phyloP scores from a whole-genome alignment of 2,797 vertebrate genomes.

The Ambastaia sidthimunki region DNA sequence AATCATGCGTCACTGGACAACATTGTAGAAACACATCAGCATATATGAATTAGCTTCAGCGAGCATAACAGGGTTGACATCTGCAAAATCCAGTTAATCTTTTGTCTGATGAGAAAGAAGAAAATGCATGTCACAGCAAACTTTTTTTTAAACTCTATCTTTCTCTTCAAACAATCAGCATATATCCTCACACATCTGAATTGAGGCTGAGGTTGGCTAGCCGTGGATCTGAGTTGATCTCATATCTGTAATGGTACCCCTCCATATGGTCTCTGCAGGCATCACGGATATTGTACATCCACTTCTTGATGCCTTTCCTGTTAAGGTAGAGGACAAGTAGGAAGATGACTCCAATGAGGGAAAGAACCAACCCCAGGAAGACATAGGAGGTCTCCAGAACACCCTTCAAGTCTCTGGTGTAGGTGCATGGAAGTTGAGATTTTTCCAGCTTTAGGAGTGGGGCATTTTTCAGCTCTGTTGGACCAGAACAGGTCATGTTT shows the following conservation, averaged over 20 bases:
- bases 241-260: slow-evolving; percentile 98
- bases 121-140: slow-evolving; percentile 45
- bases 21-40: slow-evolving; percentile 65
- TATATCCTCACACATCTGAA: slow-evolving; percentile 86
- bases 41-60: slow-evolving; percentile 61
- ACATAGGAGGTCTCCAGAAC: slow-evolving; percentile 95
- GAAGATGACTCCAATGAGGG: slow-evolving; percentile 96
- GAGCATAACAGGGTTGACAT: slow-evolving; percentile 46
- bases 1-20: slow-evolving; percentile 75
- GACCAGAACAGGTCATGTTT: slow-evolving; percentile 81
- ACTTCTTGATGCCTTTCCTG: slow-evolving; percentile 97
- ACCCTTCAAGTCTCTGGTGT: slow-evolving; percentile 72
- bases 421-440: slow-evolving; percentile 79
- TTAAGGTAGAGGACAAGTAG: slow-evolving; percentile 97
- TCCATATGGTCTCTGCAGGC: slow-evolving; percentile 99
- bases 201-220: slow-evolving; percentile 94
- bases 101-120: slow-evolving; percentile 51
- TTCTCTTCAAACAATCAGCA: neutral
- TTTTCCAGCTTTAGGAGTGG: slow-evolving; percentile 76
- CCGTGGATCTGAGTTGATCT: slow-evolving; percentile 93
- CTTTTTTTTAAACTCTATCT: neutral
- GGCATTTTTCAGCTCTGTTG: slow-evolving; percentile 72
- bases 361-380: slow-evolving; percentile 94
- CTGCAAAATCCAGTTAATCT: slow-evolving; percentile 52
- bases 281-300: slow-evolving; percentile 97